Evolutionary conservation across 2,888 invertebrate genomes (phyloP).

Genomic region (Dicycla oo): DNA sequence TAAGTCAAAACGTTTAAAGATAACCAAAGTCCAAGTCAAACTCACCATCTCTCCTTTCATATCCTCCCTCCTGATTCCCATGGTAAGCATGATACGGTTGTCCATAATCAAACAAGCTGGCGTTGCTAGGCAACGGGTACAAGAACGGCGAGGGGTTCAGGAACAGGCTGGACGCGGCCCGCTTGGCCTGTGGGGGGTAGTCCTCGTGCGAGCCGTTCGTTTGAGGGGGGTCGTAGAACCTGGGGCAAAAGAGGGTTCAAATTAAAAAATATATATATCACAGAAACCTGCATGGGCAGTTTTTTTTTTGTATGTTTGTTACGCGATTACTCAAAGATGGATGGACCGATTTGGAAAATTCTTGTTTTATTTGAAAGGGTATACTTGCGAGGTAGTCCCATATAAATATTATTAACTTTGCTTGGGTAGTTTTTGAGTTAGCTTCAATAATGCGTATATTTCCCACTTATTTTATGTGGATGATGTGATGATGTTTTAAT

Average conservation of each 20-base stretch:
- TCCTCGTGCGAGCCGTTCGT: constrained; percentile 87
- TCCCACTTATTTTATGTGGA: too few relatives aligned
- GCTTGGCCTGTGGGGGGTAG: constrained; percentile 85
- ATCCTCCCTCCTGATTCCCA: constrained; percentile 72
- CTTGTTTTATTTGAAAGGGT: too few relatives aligned
- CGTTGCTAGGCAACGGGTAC: constrained; percentile 86
- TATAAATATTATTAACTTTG: too few relatives aligned
- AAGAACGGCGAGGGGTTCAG: constrained; percentile 84
- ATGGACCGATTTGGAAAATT: too few relatives aligned
- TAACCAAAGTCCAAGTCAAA: not conserved
- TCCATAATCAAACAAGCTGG: constrained; percentile 90
- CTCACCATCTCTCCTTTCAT: constrained; percentile 86
- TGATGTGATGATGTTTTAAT: too few relatives aligned
- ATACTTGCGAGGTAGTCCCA: too few relatives aligned
- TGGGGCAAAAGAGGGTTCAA: constrained; percentile 63
- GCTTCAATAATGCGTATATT: too few relatives aligned
- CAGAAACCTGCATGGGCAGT: not conserved
- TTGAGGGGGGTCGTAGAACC: constrained; percentile 88
- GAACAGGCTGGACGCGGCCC: constrained; percentile 80
- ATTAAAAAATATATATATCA: not conserved
- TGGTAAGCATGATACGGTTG: constrained; percentile 85
- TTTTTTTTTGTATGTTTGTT: too few relatives aligned
- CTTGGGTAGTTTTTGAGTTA: too few relatives aligned
- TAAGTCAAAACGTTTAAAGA: not conserved
- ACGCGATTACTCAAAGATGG: too few relatives aligned